Evolutionary conservation across 1,140 invertebrate genomes (phyloP), one percentile per base, ranked within the genome.

Genomic region (Nebria ingens): DNA sequence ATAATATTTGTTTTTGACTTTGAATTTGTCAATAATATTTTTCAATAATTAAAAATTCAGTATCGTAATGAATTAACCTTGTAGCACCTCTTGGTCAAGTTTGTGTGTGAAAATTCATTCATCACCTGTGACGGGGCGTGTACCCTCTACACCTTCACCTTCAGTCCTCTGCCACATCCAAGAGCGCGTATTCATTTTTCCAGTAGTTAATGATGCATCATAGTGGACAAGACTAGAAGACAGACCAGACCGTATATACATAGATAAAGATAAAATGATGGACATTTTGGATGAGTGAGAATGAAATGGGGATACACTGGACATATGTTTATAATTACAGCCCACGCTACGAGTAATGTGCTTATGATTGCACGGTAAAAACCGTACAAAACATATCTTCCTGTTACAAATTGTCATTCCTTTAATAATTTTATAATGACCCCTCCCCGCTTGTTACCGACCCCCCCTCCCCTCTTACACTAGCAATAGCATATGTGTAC

Each of bases 351-450:
- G 61, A 58, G 60, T 68, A 68, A 68, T 68, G 66, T 55, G 64
- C 60, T 66, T 68, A 68, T 68, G 66, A 68, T 68, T 68, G 61
- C 64, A 66, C 58, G 62, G 61, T 65, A 66, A 68, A 68, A 68
- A 68, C 61, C 65, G 59, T 64, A 66, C 64, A 66, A 68, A 65
- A 64, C 59, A 63, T 59, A 58, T 64, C 65, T 68, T 68, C 66
- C 66, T 68, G 66, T 65, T 66, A 62, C 61, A 64, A 68, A 68
- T 66, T 65, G 65, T 68, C 66, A 65, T 66, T 66, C 64, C n/a
- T 68, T 68, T 68, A 64, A 65, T 68, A 66, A 66, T 66, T 63
- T 64, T 63, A 64, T 67, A 66, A 67, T 65, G 62, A 67, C 58
- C 22, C 40, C 20, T 23, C 21, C 23, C 40, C 20, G 15, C 40